phyloP scores from a whole-genome alignment of 1,140 invertebrate species.

The Phthorimaea operculella region DNA sequence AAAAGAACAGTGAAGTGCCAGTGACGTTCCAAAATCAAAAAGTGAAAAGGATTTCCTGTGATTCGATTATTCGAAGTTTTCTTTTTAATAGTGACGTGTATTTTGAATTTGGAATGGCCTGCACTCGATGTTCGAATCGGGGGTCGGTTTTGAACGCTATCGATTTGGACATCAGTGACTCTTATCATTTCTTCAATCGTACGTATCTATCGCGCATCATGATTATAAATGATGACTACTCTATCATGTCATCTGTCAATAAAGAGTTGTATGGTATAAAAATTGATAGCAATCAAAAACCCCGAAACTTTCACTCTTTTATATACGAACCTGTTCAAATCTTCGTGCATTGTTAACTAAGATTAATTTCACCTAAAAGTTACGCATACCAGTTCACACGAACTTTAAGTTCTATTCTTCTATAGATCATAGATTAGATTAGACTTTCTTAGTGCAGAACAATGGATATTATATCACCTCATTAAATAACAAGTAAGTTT shows the following conservation, averaged over 20 bases:
- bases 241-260: too few relatives aligned
- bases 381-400: background rate
- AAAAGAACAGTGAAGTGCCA: conserved; percentile 28
- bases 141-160: conserved; percentile 2
- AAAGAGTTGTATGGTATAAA: background rate
- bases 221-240: too few relatives aligned
- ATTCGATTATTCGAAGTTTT: background rate
- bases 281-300: background rate
- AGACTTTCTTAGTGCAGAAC: background rate
- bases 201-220: too few relatives aligned
- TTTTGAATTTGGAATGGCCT: conserved; percentile 17
- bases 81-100: background rate
- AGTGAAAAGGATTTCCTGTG: conserved; percentile 19
- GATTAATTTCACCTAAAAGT: too few relatives aligned
- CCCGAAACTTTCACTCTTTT: background rate
- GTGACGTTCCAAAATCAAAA: conserved; percentile 50
- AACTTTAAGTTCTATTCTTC: background rate
- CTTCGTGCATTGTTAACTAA: too few relatives aligned
- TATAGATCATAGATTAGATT: background rate
- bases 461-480: background rate
- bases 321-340: background rate
- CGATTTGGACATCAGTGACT: background rate
- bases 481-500: background rate
- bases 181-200: background rate
- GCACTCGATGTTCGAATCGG: conserved; percentile 24